Percentiles rank a stretch among this genome's conserved stretches.
These are phyloP conservation scores for Strigamia crassipes DNA, from an alignment of 2,888 invertebrate genomes.

Conservation along the genomic window DNA sequence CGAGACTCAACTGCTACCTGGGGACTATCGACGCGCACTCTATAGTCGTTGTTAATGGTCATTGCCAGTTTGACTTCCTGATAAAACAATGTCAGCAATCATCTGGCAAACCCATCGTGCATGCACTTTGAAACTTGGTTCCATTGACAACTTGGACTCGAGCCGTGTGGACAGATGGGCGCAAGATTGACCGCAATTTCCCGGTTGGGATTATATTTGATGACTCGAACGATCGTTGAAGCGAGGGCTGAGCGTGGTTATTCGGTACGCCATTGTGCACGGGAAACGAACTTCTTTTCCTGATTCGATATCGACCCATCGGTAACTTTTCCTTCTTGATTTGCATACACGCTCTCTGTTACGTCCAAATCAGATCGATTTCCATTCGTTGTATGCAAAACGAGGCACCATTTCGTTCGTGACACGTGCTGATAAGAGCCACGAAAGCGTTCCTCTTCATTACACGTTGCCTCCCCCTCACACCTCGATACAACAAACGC, in stretches of 20 bases:
- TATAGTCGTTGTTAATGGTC: constrained; percentile 18
- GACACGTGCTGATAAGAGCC: constrained; percentile 33
- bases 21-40: not conserved
- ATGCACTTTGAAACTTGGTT: not conserved
- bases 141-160: not conserved
- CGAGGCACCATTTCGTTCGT: constrained; percentile 30
- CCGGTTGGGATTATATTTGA: constrained; percentile 34
- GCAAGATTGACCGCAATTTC: constrained; percentile 34
- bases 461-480: not conserved
- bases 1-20: constrained; percentile 33
- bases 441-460: constrained; percentile 31
- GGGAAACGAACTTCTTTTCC: constrained; percentile 34
- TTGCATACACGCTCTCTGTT: constrained; percentile 34
- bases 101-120: not conserved
- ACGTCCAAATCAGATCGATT: constrained; percentile 34
- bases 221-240: constrained; percentile 20
- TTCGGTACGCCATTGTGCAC: constrained; percentile 25
- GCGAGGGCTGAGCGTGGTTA: constrained; percentile 20
- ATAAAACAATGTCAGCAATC: constrained; percentile 33
- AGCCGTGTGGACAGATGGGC: not conserved
- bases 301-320: constrained; percentile 34
- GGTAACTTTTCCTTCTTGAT: constrained; percentile 35
- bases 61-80: constrained; percentile 27
- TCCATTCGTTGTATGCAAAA: constrained; percentile 35
- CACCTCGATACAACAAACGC: constrained; percentile 21